Evolutionary conservation across 2,797 vertebrate species (phyloP).

Genomic region (Corythornis leucogaster): DNA sequence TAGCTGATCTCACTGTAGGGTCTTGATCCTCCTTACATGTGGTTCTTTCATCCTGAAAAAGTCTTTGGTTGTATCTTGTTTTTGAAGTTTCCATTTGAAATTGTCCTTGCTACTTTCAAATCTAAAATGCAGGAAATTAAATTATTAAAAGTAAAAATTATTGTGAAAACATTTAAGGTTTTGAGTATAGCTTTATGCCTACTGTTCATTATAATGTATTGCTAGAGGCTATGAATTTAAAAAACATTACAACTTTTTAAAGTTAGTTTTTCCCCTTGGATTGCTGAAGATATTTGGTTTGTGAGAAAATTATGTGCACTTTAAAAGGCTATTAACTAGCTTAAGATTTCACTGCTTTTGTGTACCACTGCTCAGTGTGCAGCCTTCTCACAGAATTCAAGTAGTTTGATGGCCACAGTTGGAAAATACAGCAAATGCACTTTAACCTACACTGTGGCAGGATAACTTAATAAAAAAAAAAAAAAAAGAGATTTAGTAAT

Average conservation of each 20-base stretch:
- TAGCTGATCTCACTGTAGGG: conserved; percentile 67
- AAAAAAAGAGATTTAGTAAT: neutral
- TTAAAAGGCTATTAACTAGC: neutral
- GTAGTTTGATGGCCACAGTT: neutral
- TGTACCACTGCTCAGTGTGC: neutral
- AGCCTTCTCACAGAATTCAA: neutral
- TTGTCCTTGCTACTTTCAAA: conserved; percentile 59
- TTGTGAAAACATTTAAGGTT: conserved; percentile 38
- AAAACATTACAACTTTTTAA: neutral
- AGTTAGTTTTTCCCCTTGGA: conserved; percentile 6
- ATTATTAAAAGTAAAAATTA: conserved; percentile 55
- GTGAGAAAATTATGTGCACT: neutral
- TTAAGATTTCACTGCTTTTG: neutral
- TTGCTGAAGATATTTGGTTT: neutral
- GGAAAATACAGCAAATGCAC: neutral
- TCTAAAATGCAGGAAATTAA: conserved; percentile 44
- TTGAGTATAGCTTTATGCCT: neutral
- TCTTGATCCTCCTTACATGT: conserved; percentile 56
- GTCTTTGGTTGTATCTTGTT: conserved; percentile 54
- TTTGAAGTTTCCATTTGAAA: conserved; percentile 67
- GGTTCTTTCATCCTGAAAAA: conserved; percentile 61
- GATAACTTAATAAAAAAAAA: neutral
- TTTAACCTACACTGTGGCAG: neutral
- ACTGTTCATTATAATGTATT: neutral
- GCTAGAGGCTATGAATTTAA: neutral